phyloP scores from a whole-genome alignment of 2,797 vertebrate species.

The Cercopithecus diana region DNA sequence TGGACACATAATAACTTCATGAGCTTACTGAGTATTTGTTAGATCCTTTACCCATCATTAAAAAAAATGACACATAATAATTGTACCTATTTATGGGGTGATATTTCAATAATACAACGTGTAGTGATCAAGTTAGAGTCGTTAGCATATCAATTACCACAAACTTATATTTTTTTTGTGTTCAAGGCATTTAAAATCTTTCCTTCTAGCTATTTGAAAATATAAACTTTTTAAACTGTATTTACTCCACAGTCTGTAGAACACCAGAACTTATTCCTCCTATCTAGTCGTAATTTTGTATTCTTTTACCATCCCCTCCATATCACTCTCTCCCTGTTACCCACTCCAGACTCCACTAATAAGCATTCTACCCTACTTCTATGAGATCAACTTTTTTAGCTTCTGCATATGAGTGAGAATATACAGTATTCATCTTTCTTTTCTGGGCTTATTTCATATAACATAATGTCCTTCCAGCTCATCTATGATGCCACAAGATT shows the following conservation, averaged over 20 bases:
- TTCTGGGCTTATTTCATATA: background rate
- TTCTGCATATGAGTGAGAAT: background rate
- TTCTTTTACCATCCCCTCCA: background rate
- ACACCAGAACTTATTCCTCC: background rate
- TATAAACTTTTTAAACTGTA: background rate
- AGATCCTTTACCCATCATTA: background rate
- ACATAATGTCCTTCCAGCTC: background rate
- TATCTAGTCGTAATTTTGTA: background rate
- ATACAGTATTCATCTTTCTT: background rate
- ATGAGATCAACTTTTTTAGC: background rate
- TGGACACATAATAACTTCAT: background rate
- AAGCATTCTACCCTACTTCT: background rate
- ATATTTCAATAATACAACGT: background rate
- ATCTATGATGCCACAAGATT: background rate
- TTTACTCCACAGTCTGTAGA: background rate
- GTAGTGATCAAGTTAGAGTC: background rate
- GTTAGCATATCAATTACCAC: background rate
- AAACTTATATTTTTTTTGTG: background rate
- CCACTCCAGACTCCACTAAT: background rate
- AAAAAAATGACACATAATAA: background rate
- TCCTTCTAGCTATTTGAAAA: background rate
- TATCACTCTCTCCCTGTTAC: background rate
- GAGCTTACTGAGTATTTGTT: background rate
- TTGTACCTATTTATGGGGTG: background rate
- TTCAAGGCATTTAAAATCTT: background rate